These are phyloP conservation scores for Lethrus apterus DNA, from an alignment of 1,140 invertebrate genomes.

Conservation along the genomic window DNA sequence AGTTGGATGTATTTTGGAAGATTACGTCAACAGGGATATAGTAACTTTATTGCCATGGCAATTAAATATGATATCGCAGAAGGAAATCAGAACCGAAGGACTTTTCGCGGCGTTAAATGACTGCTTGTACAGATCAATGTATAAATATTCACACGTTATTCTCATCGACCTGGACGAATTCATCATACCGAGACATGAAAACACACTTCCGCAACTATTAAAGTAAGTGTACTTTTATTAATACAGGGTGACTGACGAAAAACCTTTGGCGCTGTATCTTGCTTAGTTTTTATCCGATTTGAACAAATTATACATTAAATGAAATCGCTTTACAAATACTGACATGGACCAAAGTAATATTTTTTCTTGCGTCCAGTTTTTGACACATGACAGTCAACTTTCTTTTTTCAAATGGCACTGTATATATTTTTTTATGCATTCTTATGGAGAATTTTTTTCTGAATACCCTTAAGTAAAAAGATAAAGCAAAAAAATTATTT, in stretches of 20 bases:
- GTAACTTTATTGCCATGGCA: conserved; percentile 83
- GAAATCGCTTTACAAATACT: too few relatives aligned
- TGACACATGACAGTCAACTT: too few relatives aligned
- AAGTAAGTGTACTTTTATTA: conserved; percentile 42
- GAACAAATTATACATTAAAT: too few relatives aligned
- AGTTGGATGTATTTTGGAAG: conserved; percentile 63
- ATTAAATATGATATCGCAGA: conserved; percentile 80
- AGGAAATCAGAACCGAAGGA: conserved; percentile 87
- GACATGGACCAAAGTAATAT: background rate
- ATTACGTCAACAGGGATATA: conserved; percentile 46
- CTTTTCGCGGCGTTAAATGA: conserved; percentile 89
- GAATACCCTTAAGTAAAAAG: too few relatives aligned
- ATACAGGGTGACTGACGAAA: background rate
- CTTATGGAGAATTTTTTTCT: too few relatives aligned
- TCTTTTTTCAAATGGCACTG: too few relatives aligned
- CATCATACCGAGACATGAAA: conserved; percentile 73
- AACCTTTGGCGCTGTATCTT: background rate
- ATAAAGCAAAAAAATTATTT: too few relatives aligned
- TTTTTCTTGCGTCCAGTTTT: too few relatives aligned
- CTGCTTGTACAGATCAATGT: conserved; percentile 86
- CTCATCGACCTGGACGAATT: conserved; percentile 89
- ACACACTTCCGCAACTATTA: conserved; percentile 57
- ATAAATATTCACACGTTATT: conserved; percentile 68
- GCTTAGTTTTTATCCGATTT: too few relatives aligned
- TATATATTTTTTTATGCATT: too few relatives aligned